phyloP scores from a whole-genome alignment of 2,888 invertebrate genomes.

The Euplexia lucipara region DNA sequence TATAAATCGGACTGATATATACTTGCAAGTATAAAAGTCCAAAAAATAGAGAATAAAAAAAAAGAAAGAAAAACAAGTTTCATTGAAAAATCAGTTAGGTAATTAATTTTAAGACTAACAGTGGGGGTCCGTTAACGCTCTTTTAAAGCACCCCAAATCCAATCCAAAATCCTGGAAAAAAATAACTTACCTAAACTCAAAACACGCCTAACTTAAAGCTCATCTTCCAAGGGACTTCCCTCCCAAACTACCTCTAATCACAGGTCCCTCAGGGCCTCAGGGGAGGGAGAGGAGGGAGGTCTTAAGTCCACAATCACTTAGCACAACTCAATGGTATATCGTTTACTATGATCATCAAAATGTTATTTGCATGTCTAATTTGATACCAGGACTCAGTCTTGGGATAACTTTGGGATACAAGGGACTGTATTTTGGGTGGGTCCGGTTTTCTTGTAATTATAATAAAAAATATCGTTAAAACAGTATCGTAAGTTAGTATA shows the following conservation, averaged over 20 bases:
- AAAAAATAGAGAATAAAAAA: too few species aligned
- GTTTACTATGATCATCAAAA: slow-evolving; percentile 79
- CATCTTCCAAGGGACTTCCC: slow-evolving; percentile 14
- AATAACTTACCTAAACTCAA: background rate
- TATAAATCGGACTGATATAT: too few species aligned
- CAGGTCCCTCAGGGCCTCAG: slow-evolving; percentile 36
- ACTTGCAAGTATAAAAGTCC: too few species aligned
- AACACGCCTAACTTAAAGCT: slow-evolving; percentile 1
- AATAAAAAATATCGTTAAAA: too few species aligned
- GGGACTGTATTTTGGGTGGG: slow-evolving; percentile 4
- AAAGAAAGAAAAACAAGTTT: too few species aligned
- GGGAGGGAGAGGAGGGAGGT: slow-evolving; percentile 11
- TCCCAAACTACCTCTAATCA: slow-evolving; percentile 45
- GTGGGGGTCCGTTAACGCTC: too few species aligned
- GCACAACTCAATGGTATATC: slow-evolving; percentile 71
- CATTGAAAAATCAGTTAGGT: too few species aligned
- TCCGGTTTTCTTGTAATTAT: background rate
- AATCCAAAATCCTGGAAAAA: background rate
- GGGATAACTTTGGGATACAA: slow-evolving; percentile 36
- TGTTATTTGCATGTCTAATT: slow-evolving; percentile 82
- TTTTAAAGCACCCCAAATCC: background rate
- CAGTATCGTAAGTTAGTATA: too few species aligned
- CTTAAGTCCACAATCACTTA: slow-evolving; percentile 62
- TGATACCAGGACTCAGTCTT: slow-evolving; percentile 67
- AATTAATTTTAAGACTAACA: too few species aligned